Evolutionary conservation across 1,140 invertebrate genomes (phyloP).

Genomic region (Tribolium madens): DNA sequence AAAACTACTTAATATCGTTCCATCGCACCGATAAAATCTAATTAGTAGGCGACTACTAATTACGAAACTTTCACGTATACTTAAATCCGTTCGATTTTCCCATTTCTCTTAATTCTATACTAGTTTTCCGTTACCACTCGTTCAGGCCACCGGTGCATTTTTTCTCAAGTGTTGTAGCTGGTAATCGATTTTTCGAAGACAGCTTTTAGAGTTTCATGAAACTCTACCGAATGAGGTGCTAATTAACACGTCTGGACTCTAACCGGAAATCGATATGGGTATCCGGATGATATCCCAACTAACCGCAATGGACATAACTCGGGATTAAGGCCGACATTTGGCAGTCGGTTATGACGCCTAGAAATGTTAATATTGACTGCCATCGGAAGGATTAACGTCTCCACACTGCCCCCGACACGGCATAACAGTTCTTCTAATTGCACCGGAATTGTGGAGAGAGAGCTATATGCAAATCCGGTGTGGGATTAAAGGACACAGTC

Average conservation of each 20-base stretch:
- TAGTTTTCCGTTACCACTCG: too few species aligned
- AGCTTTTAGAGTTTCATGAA: too few species aligned
- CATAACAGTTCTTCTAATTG: slow-evolving; percentile 6
- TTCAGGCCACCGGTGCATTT: slow-evolving; percentile 4
- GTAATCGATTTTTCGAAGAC: neutral
- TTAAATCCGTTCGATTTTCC: slow-evolving; percentile 11
- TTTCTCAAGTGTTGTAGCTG: slow-evolving; percentile 20
- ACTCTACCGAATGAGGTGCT: neutral
- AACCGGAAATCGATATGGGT: slow-evolving; percentile 37
- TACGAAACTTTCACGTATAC: slow-evolving; percentile 29
- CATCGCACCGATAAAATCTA: slow-evolving; percentile 24
- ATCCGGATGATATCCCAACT: neutral
- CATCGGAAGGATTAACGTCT: slow-evolving; percentile 33
- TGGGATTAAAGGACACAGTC: too few species aligned
- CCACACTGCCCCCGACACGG: neutral
- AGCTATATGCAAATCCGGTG: too few species aligned
- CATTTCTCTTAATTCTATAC: neutral
- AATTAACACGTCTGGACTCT: slow-evolving; percentile 12
- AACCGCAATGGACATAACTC: slow-evolving; percentile 59
- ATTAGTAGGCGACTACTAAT: slow-evolving; percentile 7
- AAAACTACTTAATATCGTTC: slow-evolving; percentile 21
- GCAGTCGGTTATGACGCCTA: slow-evolving; percentile 62
- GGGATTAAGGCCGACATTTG: slow-evolving; percentile 62
- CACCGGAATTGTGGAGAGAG: neutral
- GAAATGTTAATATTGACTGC: slow-evolving; percentile 63